Base-by-base conservation (phyloP, 2,888 invertebrate species). In the Hedya salicella region DNA sequence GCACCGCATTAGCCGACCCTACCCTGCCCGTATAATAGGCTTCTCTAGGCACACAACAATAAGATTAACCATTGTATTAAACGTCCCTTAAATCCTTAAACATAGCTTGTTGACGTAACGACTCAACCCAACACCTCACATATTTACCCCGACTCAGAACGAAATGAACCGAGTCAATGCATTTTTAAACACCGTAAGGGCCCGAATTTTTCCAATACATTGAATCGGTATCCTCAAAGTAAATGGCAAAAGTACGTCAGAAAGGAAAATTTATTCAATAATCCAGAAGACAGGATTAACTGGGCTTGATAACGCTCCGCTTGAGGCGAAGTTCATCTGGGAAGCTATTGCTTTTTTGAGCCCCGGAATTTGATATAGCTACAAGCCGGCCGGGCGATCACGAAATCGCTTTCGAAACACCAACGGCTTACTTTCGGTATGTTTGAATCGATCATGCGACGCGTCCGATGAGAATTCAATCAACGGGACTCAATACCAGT, bases 211-310 rank as follows among this genome's bases (percentile, higher is more conserved):
- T 87, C 83, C 84, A 78, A 82, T 84, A 86, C 82, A 84, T 82
- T 83, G 75, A 79, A 75, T 79, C 75, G 71, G 49, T 67, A 68
- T 71, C 59, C 64, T 54, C 50, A 64, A 68, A 69, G 70, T 69
- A 85, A 87, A 82, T 79, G 79, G 77, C 75, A 78, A 78, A 81
- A 81, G 79, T 79, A 84, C 78, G 77, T 77, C 74, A 79, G 76
- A 72, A 80, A 79, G 72, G 80, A 82, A 85, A 87, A 85, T 88
- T 86, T 88, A 88, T 88, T 88, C 86, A 86, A 87, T 88, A 88
- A 88, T 82, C 86, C 81, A 82, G 82, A 84, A 89, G 85, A 87
- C 81, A 83, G 81, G 86, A 88, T 87, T 87, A 89, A 83, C 84
- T 82, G 83, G 78, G 86, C 79, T 87, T 81, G 83, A 84, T 87